Base-by-base conservation (phyloP, 2,888 invertebrate genomes). In the Proisotoma minuta region DNA sequence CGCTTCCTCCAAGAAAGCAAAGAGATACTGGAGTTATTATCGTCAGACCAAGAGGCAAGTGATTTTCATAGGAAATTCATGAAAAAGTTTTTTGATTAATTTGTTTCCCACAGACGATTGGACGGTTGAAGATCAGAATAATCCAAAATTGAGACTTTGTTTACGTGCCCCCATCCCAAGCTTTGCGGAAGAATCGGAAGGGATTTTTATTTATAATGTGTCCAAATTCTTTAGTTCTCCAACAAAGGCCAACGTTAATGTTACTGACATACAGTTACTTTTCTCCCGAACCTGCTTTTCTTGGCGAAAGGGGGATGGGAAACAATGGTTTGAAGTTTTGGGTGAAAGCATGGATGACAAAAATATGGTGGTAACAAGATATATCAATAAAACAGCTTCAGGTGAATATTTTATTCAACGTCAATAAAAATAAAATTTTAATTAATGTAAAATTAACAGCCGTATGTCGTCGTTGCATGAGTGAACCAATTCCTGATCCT, bases 151-250 rank as follows among this genome's bases (percentile, higher is more conserved):
- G 8, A 63, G 50, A 5, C 58, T 68, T 3, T 68, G 68, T 50
- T 58, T 68, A 3, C 40, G 65, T 27, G 62, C 65, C 5, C 68
- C 68, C 4, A 34, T 47, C n/a, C 39, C 56, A 1, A 49, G 20
- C 3, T 63, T 63, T 29, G 60, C 63, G 23, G 65, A 63, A 5
- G 60, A 60, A 15, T 47, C 56, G 2, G 59, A 62, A 20, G 68
- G 68, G 22, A 52, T 66, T 18, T 68, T 52, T 48, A 62, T 65
- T 24, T 68, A 68, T 48, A 65, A 65, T 43, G 57, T 65, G 1
- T 57, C 63, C 0, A 20, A 39, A 2, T 29, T 68, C 1, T 63
- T 65, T 22, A 29, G 18, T n/a, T n/a, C n/a, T n/a, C n/a, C n/a
- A n/a, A n/a, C n/a, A n/a, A 54, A 56, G 27, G 18, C 15, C 18